phyloP scores from a whole-genome alignment of 2,797 vertebrate species.

The Buceros bicornis region DNA sequence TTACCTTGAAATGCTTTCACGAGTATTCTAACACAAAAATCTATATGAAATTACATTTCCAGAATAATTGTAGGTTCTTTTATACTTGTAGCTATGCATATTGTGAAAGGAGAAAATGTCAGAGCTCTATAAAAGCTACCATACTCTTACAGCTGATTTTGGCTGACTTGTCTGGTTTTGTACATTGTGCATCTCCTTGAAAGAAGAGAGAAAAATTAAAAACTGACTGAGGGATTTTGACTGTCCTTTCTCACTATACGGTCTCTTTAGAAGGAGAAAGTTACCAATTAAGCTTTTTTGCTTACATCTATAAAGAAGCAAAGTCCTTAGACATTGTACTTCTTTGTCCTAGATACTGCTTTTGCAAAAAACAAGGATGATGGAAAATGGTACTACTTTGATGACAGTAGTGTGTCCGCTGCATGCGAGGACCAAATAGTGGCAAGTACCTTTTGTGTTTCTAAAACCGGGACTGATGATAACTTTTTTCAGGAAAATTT shows the following conservation, averaged over 20 bases:
- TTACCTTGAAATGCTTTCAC: not conserved
- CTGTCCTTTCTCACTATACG: not conserved
- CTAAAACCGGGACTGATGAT: not conserved
- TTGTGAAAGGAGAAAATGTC: not conserved
- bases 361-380: conserved; percentile 97
- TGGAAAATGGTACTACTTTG: conserved; percentile 97
- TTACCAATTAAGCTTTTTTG: not conserved
- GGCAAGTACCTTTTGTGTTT: conserved; percentile 84
- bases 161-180: not conserved
- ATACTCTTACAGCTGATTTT: not conserved
- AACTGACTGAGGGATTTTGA: not conserved
- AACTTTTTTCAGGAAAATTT: not conserved
- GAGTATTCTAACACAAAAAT: not conserved
- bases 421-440: conserved; percentile 96
- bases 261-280: not conserved
- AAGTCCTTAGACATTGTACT: not conserved
- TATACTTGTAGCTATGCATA: not conserved
- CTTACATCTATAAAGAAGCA: not conserved
- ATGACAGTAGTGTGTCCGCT: conserved; percentile 95
- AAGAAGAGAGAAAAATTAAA: not conserved
- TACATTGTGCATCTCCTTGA: not conserved
- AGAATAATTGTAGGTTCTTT: not conserved
- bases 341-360: conserved; percentile 89
- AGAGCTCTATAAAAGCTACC: not conserved
- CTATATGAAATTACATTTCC: not conserved